A percentile compares a stretch with the other conserved stretches of the same genome.
phyloP scores from a whole-genome alignment of 2,113 vertebrate species.

The Actinemys pallida region DNA sequence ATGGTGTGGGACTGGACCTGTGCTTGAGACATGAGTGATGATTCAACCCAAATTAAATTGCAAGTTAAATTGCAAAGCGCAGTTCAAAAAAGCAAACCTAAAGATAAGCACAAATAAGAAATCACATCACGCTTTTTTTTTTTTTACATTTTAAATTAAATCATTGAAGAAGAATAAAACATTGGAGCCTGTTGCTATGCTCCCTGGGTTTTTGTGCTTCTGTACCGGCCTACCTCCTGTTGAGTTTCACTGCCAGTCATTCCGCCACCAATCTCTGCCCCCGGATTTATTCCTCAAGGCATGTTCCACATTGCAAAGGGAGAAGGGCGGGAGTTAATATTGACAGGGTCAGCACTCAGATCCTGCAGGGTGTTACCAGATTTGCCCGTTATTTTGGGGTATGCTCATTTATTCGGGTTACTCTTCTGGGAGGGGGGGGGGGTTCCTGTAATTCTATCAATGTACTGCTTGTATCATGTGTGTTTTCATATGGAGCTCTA shows the following conservation, averaged over 20 bases:
- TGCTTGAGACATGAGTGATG: neutral
- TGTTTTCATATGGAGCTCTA: too few relatives aligned
- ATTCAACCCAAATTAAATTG: neutral
- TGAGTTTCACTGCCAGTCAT: neutral
- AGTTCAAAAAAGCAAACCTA: neutral
- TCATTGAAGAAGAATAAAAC: neutral
- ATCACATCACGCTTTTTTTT: neutral
- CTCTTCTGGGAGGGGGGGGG: too few relatives aligned
- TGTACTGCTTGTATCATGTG: too few relatives aligned
- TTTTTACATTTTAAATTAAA: neutral
- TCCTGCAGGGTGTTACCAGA: neutral
- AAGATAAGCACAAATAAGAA: neutral
- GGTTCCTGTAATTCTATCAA: too few relatives aligned
- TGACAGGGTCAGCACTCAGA: neutral
- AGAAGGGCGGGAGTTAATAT: neutral
- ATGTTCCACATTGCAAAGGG: conserved; percentile 2
- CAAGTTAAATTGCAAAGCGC: neutral
- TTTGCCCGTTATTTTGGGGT: too few relatives aligned
- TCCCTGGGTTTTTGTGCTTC: neutral
- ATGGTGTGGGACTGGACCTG: neutral
- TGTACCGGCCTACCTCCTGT: neutral
- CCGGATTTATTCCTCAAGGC: neutral
- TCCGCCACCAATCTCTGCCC: conserved; percentile 5
- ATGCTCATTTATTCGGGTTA: too few relatives aligned
- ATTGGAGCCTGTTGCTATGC: too few relatives aligned